These are phyloP conservation scores for Platycheirus albimanus DNA, from an alignment of 2,888 invertebrate genomes.

Conservation along the genomic window DNA sequence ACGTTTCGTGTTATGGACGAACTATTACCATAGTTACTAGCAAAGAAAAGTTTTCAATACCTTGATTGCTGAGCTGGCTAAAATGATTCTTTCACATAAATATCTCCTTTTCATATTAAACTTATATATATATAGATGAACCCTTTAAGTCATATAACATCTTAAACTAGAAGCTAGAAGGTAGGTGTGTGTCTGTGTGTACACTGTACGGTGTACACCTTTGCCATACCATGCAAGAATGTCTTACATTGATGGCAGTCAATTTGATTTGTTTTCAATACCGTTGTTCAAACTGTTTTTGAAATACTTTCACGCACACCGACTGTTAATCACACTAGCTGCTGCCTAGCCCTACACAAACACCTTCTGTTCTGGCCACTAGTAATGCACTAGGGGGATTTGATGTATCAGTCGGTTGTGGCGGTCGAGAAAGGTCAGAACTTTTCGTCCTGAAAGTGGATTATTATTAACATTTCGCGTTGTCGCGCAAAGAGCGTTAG, in stretches of 20 bases:
- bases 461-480: slow-evolving; percentile 2
- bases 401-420: slow-evolving; percentile 53
- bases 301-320: slow-evolving; percentile 52
- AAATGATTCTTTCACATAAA: slow-evolving; percentile 25
- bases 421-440: slow-evolving; percentile 64
- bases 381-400: slow-evolving; percentile 30
- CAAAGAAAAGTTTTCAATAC: slow-evolving; percentile 34
- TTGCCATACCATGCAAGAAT: background rate
- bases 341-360: slow-evolving; percentile 2
- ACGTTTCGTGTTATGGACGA: slow-evolving; percentile 63
- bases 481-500: background rate
- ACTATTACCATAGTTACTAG: slow-evolving; percentile 53
- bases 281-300: slow-evolving; percentile 32
- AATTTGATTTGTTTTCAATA: slow-evolving; percentile 39
- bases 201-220: no score
- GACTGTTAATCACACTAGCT: slow-evolving; percentile 32
- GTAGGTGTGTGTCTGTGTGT: background rate
- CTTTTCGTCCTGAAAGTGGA: slow-evolving; percentile 32
- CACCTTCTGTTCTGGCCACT: slow-evolving; percentile 7
- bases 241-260: slow-evolving; percentile 18
- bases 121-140: background rate
- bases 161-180: no score
- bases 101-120: background rate
- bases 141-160: slow-evolving; percentile 16
- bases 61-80: slow-evolving; percentile 47